Evolutionary conservation across 2,888 invertebrate genomes (phyloP).

Genomic region (Xestia rhomboidea): DNA sequence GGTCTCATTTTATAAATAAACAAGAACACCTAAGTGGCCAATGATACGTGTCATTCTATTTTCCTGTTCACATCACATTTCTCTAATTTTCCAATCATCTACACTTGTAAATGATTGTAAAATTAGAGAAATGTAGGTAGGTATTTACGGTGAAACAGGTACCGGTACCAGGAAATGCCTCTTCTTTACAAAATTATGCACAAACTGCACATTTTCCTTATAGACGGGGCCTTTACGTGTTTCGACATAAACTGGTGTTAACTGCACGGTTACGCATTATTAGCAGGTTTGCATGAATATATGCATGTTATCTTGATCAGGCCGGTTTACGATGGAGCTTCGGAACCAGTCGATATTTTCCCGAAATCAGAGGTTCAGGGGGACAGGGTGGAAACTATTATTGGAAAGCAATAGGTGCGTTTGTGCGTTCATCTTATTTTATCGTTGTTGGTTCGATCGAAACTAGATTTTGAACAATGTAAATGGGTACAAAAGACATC

Average conservation of each 20-base stretch:
- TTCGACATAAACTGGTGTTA: constrained; percentile 47
- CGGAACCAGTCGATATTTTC: neutral
- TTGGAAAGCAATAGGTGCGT: neutral
- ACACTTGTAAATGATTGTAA: too few relatives aligned
- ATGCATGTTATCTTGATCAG: constrained; percentile 20
- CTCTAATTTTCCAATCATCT: neutral
- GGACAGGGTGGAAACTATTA: neutral
- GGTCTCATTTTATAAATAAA: constrained; percentile 1
- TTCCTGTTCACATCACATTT: constrained; percentile 2
- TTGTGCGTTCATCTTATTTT: neutral
- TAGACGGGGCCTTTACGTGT: constrained; percentile 44
- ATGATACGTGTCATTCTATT: neutral
- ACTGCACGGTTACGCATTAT: constrained; percentile 41
- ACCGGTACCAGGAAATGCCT: constrained; percentile 52
- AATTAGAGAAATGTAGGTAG: too few relatives aligned
- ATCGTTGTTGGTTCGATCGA: neutral
- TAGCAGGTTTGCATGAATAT: constrained; percentile 44
- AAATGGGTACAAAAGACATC: neutral
- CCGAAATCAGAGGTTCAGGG: neutral
- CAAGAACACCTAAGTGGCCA: neutral
- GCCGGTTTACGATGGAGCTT: constrained; percentile 1
- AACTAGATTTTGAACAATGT: neutral
- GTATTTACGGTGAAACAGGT: constrained; percentile 28
- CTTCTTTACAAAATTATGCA: constrained; percentile 42
- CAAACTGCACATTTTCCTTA: constrained; percentile 60